Conservation (phyloP, 2,888 invertebrate species). For the Tetranychus piercei region DNA sequence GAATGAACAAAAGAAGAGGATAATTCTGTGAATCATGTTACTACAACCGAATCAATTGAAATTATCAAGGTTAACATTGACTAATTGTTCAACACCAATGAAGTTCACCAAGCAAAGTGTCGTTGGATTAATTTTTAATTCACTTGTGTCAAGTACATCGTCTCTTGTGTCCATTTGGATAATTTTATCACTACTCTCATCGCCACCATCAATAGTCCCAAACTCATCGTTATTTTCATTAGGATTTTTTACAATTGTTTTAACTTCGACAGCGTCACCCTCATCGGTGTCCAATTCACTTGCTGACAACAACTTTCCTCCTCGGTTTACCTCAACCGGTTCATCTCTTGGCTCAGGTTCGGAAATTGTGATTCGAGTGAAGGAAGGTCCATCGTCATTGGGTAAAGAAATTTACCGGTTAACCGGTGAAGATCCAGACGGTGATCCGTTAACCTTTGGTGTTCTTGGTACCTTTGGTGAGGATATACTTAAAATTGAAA, state of each 20-base stretch:
- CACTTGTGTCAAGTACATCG: too few species aligned
- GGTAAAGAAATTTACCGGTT: slow-evolving; percentile 46
- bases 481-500: slow-evolving; percentile 64
- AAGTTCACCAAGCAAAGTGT: neutral
- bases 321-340: neutral
- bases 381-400: slow-evolving; percentile 47
- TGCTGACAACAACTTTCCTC: slow-evolving; percentile 4
- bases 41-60: neutral
- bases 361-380: slow-evolving; percentile 70
- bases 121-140: neutral
- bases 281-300: slow-evolving; percentile 3
- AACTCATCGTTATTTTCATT: neutral
- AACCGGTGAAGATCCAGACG: slow-evolving; percentile 64
- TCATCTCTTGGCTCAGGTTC: slow-evolving; percentile 10
- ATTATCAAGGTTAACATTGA: neutral
- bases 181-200: neutral
- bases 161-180: neutral
- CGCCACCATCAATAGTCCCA: neutral
- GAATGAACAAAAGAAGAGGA: too few species aligned
- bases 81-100: neutral
- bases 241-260: neutral
- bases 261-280: neutral
- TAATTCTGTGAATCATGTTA: neutral
- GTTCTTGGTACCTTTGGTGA: slow-evolving; percentile 52
- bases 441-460: slow-evolving; percentile 62